Percentiles rank a stretch among this genome's conserved stretches.
Conservation (phyloP, 2,888 invertebrate species). For the Sphinx pinastri region DNA sequence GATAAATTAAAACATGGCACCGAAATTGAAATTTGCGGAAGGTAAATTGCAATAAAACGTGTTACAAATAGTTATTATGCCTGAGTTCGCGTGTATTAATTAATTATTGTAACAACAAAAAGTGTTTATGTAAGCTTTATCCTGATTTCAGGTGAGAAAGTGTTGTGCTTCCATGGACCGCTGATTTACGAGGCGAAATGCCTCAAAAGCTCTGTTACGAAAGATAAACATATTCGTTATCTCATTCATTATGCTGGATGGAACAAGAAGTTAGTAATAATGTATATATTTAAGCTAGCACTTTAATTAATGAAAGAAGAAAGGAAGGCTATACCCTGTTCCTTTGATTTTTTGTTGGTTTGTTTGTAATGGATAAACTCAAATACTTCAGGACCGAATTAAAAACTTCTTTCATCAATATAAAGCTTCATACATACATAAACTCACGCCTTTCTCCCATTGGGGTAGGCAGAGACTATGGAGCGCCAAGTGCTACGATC, state of each 20-base stretch:
- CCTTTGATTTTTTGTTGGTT: too few relatives aligned
- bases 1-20: slow-evolving; percentile 69
- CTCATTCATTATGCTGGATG: slow-evolving; percentile 98
- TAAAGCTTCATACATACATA: too few relatives aligned
- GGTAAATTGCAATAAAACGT: slow-evolving; percentile 67
- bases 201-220: slow-evolving; percentile 90
- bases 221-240: slow-evolving; percentile 95
- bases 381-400: too few relatives aligned
- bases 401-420: too few relatives aligned
- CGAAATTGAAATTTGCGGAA: slow-evolving; percentile 89
- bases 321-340: neutral
- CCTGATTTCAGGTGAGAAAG: slow-evolving; percentile 89
- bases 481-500: too few relatives aligned
- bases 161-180: slow-evolving; percentile 98
- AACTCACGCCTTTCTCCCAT: too few relatives aligned
- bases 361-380: too few relatives aligned
- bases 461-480: too few relatives aligned
- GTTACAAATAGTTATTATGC: too few relatives aligned
- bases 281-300: neutral
- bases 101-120: neutral
- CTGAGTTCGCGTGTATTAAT: too few relatives aligned
- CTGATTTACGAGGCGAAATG: slow-evolving; percentile 98
- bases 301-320: too few relatives aligned
- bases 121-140: neutral
- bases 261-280: slow-evolving; percentile 94